Conservation (phyloP, 2,797 vertebrate genomes). For the Hapalemur alaotrensis region DNA sequence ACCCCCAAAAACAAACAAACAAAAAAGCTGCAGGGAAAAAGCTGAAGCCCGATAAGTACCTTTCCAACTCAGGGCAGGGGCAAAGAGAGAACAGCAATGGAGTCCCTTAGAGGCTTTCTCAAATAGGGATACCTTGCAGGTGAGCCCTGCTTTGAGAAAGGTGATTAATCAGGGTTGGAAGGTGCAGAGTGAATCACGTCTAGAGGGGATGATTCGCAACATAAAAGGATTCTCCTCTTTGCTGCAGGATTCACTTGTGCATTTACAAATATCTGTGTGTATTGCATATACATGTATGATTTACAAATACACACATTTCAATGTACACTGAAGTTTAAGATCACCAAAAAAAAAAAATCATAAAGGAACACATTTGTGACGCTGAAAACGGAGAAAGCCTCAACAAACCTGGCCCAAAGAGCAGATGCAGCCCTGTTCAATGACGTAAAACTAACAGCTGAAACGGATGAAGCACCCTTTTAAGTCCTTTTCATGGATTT, state of each 20-base stretch:
- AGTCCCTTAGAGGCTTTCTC: neutral
- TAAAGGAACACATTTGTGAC: neutral
- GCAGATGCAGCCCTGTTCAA: neutral
- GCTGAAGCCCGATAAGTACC: neutral
- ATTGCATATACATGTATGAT: neutral
- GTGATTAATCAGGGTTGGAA: neutral
- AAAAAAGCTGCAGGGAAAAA: neutral
- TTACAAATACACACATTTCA: neutral
- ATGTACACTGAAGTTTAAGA: neutral
- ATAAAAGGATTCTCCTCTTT: neutral
- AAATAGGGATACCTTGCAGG: neutral
- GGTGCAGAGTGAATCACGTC: neutral
- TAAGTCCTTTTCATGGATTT: neutral
- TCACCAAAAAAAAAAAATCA: neutral
- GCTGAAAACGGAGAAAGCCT: neutral
- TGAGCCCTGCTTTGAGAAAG: neutral
- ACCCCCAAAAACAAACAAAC: too few species aligned
- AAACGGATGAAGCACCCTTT: neutral
- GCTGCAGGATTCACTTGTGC: neutral
- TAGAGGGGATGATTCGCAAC: neutral
- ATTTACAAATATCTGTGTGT: neutral
- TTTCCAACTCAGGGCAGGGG: neutral
- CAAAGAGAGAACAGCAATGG: neutral
- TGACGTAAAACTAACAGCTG: neutral
- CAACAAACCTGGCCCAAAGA: neutral